These are phyloP conservation scores for Hyppa rectilinea DNA, from an alignment of 2,888 invertebrate genomes.

Conservation along the genomic window DNA sequence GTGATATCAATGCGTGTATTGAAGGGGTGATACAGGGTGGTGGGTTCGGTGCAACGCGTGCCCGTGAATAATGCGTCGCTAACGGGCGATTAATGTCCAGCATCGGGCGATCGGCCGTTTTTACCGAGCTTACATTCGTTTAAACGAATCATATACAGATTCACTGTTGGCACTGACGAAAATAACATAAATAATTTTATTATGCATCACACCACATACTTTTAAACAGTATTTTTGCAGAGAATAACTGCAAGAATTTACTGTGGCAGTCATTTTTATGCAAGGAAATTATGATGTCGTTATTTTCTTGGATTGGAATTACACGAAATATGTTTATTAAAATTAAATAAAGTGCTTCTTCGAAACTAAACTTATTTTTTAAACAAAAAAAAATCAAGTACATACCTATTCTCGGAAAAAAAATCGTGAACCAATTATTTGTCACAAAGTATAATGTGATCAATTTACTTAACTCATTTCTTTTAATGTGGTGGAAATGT, in stretches of 20 bases:
- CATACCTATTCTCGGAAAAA: neutral
- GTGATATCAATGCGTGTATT: slow-evolving; percentile 62
- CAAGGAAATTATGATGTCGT: neutral
- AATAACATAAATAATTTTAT: slow-evolving; percentile 48
- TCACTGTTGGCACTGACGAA: slow-evolving; percentile 43
- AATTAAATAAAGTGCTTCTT: too few relatives aligned
- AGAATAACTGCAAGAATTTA: slow-evolving; percentile 7
- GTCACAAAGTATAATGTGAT: neutral
- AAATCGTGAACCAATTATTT: neutral
- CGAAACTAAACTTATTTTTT: too few relatives aligned
- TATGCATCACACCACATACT: slow-evolving; percentile 32
- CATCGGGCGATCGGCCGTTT: slow-evolving; percentile 80
- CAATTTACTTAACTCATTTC: too few relatives aligned
- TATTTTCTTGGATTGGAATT: neutral
- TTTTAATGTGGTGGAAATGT: too few relatives aligned
- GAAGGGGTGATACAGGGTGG: slow-evolving; percentile 82
- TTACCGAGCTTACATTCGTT: slow-evolving; percentile 72
- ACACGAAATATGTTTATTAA: neutral
- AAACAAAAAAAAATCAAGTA: too few relatives aligned
- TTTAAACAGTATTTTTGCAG: slow-evolving; percentile 9
- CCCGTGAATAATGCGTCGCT: slow-evolving; percentile 89
- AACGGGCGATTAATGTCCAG: slow-evolving; percentile 89
- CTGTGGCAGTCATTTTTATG: neutral
- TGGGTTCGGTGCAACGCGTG: slow-evolving; percentile 87
- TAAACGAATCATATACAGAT: slow-evolving; percentile 64